A percentile compares a stretch with the other conserved stretches of the same genome.
These are phyloP conservation scores for Gymnocephalus cernua DNA, from an alignment of 2,113 vertebrate species.

Conservation along the genomic window DNA sequence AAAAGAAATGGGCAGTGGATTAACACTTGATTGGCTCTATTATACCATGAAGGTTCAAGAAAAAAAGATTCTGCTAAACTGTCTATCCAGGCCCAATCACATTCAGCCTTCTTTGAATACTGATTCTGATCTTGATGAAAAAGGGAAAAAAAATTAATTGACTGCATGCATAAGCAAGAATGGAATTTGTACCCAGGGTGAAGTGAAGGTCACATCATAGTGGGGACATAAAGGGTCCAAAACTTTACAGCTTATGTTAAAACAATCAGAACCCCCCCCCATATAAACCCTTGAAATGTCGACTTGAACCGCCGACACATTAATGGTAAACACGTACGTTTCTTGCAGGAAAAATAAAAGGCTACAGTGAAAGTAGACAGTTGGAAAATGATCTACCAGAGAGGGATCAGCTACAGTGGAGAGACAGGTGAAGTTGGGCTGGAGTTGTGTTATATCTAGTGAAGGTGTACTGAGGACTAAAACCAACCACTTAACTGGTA, in stretches of 20 bases:
- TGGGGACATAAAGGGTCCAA: not conserved
- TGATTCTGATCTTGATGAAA: not conserved
- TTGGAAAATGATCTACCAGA: not conserved
- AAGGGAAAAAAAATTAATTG: not conserved
- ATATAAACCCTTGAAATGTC: not conserved
- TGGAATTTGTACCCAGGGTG: not conserved
- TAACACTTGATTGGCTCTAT: slow-evolving; percentile 17
- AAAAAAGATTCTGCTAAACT: not conserved
- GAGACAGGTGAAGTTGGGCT: slow-evolving; percentile 6
- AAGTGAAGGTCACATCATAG: slow-evolving; percentile 8
- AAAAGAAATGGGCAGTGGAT: not conserved
- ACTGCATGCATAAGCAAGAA: not conserved
- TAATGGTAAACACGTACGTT: slow-evolving; percentile 5
- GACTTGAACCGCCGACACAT: not conserved
- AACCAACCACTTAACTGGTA: not conserved
- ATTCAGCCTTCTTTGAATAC: not conserved
- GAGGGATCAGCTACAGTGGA: not conserved
- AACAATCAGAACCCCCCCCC: not conserved
- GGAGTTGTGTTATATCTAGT: not conserved
- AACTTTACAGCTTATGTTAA: not conserved
- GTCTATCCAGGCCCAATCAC: not conserved
- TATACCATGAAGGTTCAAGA: slow-evolving; percentile 4
- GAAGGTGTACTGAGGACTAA: not conserved
- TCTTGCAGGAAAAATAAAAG: slow-evolving; percentile 18
- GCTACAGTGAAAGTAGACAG: slow-evolving; percentile 41